Evolutionary conservation across 2,113 vertebrate genomes (phyloP), one percentile per base, ranked within the genome.

Genomic region (Corythoichthys haematopterus): DNA sequence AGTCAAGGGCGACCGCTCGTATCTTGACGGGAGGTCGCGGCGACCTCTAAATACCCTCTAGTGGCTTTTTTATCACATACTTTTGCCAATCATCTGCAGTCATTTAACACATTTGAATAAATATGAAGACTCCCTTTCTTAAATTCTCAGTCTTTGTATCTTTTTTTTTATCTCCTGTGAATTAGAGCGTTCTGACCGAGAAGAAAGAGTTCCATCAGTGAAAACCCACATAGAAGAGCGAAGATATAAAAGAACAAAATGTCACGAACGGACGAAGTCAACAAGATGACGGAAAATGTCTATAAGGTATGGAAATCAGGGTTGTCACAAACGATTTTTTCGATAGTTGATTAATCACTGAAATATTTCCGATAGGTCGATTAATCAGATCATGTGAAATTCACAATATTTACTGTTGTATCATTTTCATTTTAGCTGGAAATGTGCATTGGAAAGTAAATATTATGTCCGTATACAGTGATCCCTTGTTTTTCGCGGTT

Each of bases 281-380:
- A 94, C 87, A 93, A 93, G 83, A 93, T 94, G 90, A 94, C 93
- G 14, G 93, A 94, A 83, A 94, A 92, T 61, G 92, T 94, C 66
- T 94, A 93, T 70, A 93, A 93, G 91, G 92, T 93, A 78, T n/a
- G 77, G 62, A 43, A 43, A 28, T 1, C 20, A 28, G 20, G 20
- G 20, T 28, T 28, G 20, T 43, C 6, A 43, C 40, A 43, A 43
- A 40, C 38, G 20, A 28, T 28, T 28, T 28, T 28, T 28, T 28
- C 20, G 20, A 28, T 28, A 40, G 38, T 40, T 40, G 38, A 8
- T 59, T 36, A n/a, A 40, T 9, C 40, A 33, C 10, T 12, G 0
- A 36, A 28, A 28, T 28, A 28, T 28, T 28, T 28, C 20, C 20
- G 20, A 28, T 28, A 28, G 20, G 20, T 28, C 20, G 20, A 28